Conservation (phyloP, 2,797 vertebrate species). For the Tenualosa ilisha region DNA sequence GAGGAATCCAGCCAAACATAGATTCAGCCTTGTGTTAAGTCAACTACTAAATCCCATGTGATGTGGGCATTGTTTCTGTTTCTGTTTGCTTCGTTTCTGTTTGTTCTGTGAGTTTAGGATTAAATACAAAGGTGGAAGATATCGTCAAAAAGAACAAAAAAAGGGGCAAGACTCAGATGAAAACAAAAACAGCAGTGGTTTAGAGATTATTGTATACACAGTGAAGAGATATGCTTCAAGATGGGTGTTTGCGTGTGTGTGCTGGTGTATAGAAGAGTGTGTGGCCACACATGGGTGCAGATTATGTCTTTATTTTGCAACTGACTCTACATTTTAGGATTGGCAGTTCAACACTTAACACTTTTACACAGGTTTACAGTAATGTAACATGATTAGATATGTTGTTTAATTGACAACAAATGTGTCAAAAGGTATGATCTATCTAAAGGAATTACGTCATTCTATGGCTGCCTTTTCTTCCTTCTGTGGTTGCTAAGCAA, state of each 20-base stretch:
- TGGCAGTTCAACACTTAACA: not conserved
- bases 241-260: not conserved
- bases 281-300: not conserved
- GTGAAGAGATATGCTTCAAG: not conserved
- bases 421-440: no score
- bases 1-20: not conserved
- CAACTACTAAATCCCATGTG: slow-evolving; percentile 28
- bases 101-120: not conserved
- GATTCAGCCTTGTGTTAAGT: slow-evolving; percentile 24
- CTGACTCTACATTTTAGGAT: not conserved
- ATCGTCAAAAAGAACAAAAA: slow-evolving; percentile 1
- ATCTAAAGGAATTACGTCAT: no score
- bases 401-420: no score
- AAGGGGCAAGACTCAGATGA: not conserved
- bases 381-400: no score
- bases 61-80: slow-evolving; percentile 12
- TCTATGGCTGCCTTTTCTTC: not conserved
- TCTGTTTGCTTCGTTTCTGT: slow-evolving; percentile 19
- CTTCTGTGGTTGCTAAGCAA: not conserved
- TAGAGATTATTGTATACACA: not conserved
- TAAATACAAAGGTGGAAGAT: not conserved
- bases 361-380: no score
- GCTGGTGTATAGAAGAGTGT: not conserved
- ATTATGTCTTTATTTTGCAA: not conserved
- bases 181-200: not conserved